Evolutionary conservation across 2,113 vertebrate genomes (phyloP).

Genomic region (Chinchilla lanigera): DNA sequence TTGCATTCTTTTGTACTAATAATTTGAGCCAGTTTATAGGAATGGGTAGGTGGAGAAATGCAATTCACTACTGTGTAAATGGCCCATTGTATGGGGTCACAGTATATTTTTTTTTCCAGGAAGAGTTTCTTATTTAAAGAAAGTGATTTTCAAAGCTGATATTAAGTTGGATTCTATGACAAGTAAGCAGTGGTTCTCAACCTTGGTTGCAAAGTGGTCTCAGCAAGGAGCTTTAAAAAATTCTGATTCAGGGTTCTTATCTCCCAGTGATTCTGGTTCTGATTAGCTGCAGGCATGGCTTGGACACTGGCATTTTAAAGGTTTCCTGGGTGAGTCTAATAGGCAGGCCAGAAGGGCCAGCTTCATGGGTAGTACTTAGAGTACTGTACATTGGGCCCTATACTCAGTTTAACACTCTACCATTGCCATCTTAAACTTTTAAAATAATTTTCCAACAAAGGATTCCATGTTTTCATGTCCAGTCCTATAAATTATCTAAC

Average conservation of each 20-base stretch:
- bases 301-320: neutral
- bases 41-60: slow-evolving; percentile 37
- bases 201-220: slow-evolving; percentile 31
- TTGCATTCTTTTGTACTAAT: slow-evolving; percentile 39
- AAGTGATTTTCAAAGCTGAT: slow-evolving; percentile 59
- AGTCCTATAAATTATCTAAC: neutral
- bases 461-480: neutral
- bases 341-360: neutral
- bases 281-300: slow-evolving; percentile 32
- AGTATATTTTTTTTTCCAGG: neutral
- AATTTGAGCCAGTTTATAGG: slow-evolving; percentile 26
- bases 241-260: slow-evolving; percentile 11
- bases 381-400: no score
- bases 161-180: slow-evolving; percentile 41
- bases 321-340: neutral
- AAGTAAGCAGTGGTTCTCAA: slow-evolving; percentile 26
- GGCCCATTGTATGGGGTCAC: neutral
- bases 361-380: neutral
- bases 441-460: neutral
- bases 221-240: slow-evolving; percentile 16
- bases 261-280: neutral
- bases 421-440: slow-evolving; percentile 20
- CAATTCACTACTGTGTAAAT: neutral
- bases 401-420: neutral
- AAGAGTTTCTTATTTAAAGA: slow-evolving; percentile 52